These are phyloP conservation scores for Penaeus japonicus DNA, from an alignment of 1,140 invertebrate species.

Conservation along the genomic window DNA sequence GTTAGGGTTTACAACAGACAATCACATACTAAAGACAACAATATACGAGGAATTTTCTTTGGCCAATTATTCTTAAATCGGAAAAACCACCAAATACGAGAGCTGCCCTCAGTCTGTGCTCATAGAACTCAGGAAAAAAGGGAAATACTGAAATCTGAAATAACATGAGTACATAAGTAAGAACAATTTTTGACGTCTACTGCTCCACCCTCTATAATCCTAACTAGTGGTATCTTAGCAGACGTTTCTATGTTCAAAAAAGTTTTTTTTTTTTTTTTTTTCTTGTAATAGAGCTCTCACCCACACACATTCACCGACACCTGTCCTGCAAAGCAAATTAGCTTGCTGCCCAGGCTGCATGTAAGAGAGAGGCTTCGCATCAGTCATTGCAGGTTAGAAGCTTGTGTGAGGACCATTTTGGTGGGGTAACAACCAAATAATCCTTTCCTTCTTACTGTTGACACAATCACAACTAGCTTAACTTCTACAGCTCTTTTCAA, in stretches of 20 bases:
- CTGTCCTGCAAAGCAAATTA: conserved; percentile 53
- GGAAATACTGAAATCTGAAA: no score
- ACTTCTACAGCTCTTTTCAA: no score
- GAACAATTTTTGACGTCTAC: conserved; percentile 30
- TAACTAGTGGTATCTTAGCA: conserved; percentile 50
- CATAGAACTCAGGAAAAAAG: no score
- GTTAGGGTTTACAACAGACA: not conserved
- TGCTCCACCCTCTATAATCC: conserved; percentile 49
- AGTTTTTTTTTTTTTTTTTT: conserved; percentile 34
- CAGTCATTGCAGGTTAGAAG: conserved; percentile 16
- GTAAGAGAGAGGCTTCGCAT: conserved; percentile 48
- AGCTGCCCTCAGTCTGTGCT: no score
- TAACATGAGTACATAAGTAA: not conserved
- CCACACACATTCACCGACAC: conserved; percentile 51
- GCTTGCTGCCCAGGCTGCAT: conserved; percentile 55
- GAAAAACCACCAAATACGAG: no score
- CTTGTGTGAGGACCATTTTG: no score
- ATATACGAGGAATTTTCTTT: no score
- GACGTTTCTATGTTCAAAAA: conserved; percentile 36
- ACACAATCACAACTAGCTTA: no score
- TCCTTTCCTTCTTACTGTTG: no score
- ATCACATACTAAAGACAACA: not conserved
- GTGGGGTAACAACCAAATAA: no score
- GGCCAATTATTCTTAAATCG: no score
- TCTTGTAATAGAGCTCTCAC: conserved; percentile 50